phyloP scores from a whole-genome alignment of 2,113 vertebrate species.

The Calidris pugnax region DNA sequence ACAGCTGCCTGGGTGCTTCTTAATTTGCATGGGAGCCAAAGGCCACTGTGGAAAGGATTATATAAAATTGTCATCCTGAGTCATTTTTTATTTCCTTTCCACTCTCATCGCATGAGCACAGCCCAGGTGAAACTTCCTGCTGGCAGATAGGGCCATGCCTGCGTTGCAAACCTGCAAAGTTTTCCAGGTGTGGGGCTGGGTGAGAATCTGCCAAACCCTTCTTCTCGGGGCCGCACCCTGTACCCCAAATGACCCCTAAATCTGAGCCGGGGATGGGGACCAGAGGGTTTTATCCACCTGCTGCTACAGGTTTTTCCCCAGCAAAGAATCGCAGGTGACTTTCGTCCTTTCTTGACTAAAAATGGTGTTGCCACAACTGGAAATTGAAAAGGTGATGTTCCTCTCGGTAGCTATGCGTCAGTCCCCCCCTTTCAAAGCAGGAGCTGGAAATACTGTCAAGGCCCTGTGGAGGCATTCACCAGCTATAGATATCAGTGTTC shows the following conservation, averaged over 20 bases:
- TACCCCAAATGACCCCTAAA: accelerated
- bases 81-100: slow-evolving; percentile 42
- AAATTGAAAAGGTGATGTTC: background rate
- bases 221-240: background rate
- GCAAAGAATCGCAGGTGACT: background rate
- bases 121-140: slow-evolving; percentile 24
- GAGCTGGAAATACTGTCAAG: background rate
- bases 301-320: background rate
- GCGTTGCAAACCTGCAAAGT: background rate
- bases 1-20: background rate
- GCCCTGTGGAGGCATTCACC: background rate
- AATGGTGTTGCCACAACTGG: accelerated
- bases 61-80: slow-evolving; percentile 41
- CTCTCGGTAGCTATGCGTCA: background rate
- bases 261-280: background rate
- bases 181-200: background rate
- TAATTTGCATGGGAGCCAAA: slow-evolving; percentile 40
- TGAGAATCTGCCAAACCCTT: background rate
- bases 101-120: background rate
- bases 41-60: slow-evolving; percentile 50
- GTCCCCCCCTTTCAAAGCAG: background rate
- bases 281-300: background rate
- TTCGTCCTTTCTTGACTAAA: background rate
- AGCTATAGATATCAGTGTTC: background rate
- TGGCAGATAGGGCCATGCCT: background rate